Evolutionary conservation across 2,797 vertebrate genomes (phyloP).

Genomic region (Propithecus deckenii): DNA sequence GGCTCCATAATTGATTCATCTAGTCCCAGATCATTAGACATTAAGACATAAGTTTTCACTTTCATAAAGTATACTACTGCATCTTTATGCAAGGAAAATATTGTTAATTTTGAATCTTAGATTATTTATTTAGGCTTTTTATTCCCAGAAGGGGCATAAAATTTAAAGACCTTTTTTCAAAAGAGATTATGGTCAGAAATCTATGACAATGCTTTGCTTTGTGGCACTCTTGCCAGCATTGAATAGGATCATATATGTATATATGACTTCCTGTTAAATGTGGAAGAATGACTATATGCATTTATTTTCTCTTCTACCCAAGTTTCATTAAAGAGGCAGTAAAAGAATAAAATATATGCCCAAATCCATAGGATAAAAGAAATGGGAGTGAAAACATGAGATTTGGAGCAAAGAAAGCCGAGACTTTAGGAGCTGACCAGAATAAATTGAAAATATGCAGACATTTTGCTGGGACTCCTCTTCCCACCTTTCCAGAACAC

Average conservation of each 20-base stretch:
- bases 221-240: background rate
- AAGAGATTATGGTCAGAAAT: background rate
- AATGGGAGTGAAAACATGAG: background rate
- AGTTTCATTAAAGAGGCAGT: background rate
- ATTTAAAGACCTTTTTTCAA: background rate
- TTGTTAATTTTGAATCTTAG: conserved; percentile 19
- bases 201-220: background rate
- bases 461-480: background rate
- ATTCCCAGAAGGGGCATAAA: background rate
- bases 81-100: background rate
- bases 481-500: background rate
- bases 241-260: background rate
- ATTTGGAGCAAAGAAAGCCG: background rate
- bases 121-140: background rate
- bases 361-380: background rate
- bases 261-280: background rate
- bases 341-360: background rate
- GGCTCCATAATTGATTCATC: background rate
- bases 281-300: background rate
- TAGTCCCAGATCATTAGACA: background rate
- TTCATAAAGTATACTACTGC: background rate
- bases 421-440: background rate
- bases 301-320: background rate
- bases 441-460: background rate
- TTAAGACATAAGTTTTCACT: conserved; percentile 12